Evolutionary conservation across 2,888 invertebrate species (phyloP), one percentile per base, ranked within the genome.

Genomic region (Anthrax anthrax): DNA sequence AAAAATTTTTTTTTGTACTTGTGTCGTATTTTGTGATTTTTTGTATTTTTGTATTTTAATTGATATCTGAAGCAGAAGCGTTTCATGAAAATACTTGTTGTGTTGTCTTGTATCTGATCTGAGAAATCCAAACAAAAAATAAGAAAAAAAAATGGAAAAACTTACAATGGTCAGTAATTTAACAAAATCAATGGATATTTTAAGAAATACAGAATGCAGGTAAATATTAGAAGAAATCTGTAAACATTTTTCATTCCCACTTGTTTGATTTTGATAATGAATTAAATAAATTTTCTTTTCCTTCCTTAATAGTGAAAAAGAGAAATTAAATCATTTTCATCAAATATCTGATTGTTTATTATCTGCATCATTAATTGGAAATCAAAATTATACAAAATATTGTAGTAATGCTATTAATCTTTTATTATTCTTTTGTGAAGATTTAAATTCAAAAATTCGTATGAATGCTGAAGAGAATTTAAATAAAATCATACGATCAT

Each of bases 391-490:
- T 60, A 69, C 72, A 8, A 75, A 77, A 54, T 74, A 81, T 54
- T 71, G 86, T 40, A 80, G 80, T 51, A 74, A 76, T 56, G 77
- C 83, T 3, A 76, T 85, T 48, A 82, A 83, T 67, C 75, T 78
- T 32, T 71, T 87, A 50, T 67, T 88, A 43, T 70, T 75, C 38
- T 70, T 82, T 46, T 81, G 84, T 61, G 82, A 87, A 67, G 87
- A 88, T 64, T 63, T 73, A 2, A 85, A 88, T 61, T 76, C 84
- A 4, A 83, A 86, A 63, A 77, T 86, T 27, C 72, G 87, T 48
- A 81, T 85, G 73, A 78, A 80, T 43, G 85, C 85, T 39, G 85
- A 87, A 61, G 88, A 88, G 68, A 83, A 83, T 58, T 69, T 89
- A 2, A 86, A 87, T 62, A 75, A 78, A 62, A 80, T 85, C 45